Conservation (phyloP, 2,113 vertebrate species). For the Mobula birostris region DNA sequence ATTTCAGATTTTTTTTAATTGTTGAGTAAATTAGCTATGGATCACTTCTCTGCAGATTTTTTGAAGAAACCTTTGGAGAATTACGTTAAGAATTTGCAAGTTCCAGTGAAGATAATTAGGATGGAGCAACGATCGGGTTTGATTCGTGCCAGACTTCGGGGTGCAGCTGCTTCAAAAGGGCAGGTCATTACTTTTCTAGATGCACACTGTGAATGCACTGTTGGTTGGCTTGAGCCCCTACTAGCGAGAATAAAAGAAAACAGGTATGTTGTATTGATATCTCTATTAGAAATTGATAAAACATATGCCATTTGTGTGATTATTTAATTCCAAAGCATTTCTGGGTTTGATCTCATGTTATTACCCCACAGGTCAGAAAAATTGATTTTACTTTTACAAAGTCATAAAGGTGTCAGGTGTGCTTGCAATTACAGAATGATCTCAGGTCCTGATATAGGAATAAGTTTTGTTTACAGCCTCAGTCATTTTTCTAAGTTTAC, state of each 20-base stretch:
- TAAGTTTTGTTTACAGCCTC: neutral
- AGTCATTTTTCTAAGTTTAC: neutral
- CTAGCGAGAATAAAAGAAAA: constrained; percentile 83
- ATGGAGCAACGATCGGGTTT: constrained; percentile 92
- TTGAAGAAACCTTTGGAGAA: constrained; percentile 77
- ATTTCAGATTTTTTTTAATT: neutral
- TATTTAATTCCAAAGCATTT: neutral
- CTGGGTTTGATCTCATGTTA: neutral
- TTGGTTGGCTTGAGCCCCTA: constrained; percentile 88
- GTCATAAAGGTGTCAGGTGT: neutral
- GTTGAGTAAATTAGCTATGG: neutral
- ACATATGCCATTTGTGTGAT: too few relatives aligned
- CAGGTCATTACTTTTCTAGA: constrained; percentile 94
- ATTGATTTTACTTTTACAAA: neutral
- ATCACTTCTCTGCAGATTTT: constrained; percentile 65
- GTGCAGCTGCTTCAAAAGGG: constrained; percentile 76
- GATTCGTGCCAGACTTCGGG: constrained; percentile 84
- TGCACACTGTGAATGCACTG: constrained; percentile 90
- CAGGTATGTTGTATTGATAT: constrained; percentile 47
- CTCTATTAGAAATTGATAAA: neutral
- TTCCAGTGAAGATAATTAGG: constrained; percentile 74
- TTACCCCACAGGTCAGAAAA: neutral
- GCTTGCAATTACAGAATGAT: neutral
- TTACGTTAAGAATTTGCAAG: constrained; percentile 71
- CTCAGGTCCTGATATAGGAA: neutral